A percentile compares a stretch with the other conserved stretches of the same genome.
These are phyloP conservation scores for Equus quagga DNA, from an alignment of 2,113 vertebrate genomes.

Conservation along the genomic window DNA sequence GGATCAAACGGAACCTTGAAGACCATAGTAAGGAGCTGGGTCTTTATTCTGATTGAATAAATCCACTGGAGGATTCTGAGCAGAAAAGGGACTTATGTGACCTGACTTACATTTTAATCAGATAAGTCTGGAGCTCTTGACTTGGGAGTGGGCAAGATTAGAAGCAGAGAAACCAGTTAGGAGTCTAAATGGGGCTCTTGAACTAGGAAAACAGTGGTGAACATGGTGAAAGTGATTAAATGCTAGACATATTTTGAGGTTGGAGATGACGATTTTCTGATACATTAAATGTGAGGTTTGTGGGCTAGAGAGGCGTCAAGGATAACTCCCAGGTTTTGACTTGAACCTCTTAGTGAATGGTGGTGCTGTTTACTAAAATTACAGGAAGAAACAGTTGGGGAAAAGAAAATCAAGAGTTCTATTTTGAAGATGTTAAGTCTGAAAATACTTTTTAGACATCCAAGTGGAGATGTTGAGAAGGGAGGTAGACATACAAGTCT, in stretches of 20 bases:
- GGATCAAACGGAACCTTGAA: not conserved
- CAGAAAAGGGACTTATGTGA: not conserved
- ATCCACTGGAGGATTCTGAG: not conserved
- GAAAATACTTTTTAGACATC: not conserved
- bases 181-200: not conserved
- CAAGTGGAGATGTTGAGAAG: not conserved
- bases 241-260: not conserved
- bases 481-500: not conserved
- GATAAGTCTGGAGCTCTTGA: not conserved
- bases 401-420: not conserved
- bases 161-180: not conserved
- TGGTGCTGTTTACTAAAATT: not conserved
- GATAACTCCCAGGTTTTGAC: not conserved
- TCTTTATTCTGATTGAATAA: not conserved
- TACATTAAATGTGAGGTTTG: not conserved
- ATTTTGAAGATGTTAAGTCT: not conserved
- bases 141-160: not conserved
- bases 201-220: not conserved
- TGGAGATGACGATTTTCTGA: not conserved
- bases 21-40: rapidly evolving
- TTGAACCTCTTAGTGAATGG: not conserved
- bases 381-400: not conserved
- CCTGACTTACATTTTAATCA: not conserved
- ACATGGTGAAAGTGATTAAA: not conserved
- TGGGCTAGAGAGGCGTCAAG: not conserved